Percentiles rank a stretch among this genome's conserved stretches.
Evolutionary conservation across 2,113 vertebrate species (phyloP).

Genomic region (Lepisosteus oculatus): DNA sequence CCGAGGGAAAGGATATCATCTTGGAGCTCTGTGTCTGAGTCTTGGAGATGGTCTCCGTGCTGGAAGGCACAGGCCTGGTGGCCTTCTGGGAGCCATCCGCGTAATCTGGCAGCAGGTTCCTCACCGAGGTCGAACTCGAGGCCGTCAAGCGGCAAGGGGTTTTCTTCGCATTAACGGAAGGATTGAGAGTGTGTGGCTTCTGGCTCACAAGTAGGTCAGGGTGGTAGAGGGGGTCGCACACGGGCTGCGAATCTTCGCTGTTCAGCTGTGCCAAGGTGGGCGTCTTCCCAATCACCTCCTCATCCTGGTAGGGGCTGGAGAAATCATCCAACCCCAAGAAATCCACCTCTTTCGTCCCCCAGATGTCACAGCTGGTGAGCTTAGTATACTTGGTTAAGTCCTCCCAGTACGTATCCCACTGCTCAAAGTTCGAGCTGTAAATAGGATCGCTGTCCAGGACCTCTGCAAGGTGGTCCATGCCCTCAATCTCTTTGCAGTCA

Average conservation of each 20-base stretch:
- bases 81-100: conserved; percentile 84
- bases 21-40: conserved; percentile 67
- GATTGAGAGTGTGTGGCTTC: conserved; percentile 64
- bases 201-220: conserved; percentile 75
- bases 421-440: conserved; percentile 87
- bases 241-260: conserved; percentile 94
- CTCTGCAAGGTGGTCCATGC: conserved; percentile 82
- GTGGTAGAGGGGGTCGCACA: conserved; percentile 88
- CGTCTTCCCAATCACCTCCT: conserved; percentile 93
- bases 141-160: conserved; percentile 60
- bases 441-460: conserved; percentile 81
- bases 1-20: conserved; percentile 68
- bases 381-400: conserved; percentile 97
- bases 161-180: conserved; percentile 77
- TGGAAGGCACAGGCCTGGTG: conserved; percentile 80
- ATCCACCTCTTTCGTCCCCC: conserved; percentile 98
- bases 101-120: conserved; percentile 71
- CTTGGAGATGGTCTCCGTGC: conserved; percentile 86
- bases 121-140: conserved; percentile 70
- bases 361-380: conserved; percentile 96
- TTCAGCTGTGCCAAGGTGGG: conserved; percentile 96
- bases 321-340: conserved; percentile 95
- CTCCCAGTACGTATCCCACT: conserved; percentile 98
- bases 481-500: conserved; percentile 86
- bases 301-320: conserved; percentile 96